Percentiles rank a stretch among this genome's conserved stretches.
Conservation (phyloP, 2,797 vertebrate genomes). For the Pseudotriccus pelzelni region DNA sequence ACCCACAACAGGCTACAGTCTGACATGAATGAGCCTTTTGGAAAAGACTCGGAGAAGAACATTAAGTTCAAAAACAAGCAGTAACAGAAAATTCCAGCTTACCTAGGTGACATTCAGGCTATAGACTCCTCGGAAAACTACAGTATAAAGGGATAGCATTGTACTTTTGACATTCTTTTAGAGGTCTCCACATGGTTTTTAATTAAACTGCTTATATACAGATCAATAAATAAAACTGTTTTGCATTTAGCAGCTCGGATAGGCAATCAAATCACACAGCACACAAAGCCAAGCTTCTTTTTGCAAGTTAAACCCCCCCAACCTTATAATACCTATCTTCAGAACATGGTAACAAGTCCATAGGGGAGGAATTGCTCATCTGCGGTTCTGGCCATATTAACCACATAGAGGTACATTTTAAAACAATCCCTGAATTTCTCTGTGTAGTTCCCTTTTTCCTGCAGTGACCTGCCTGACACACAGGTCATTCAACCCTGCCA, state of each 20-base stretch:
- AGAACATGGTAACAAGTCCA: neutral
- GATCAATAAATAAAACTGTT: neutral
- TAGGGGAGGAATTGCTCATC: neutral
- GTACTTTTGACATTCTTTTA: slow-evolving; percentile 47
- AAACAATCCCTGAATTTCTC: neutral
- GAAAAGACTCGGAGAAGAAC: slow-evolving; percentile 28
- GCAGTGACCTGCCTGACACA: neutral
- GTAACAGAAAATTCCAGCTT: slow-evolving; percentile 57
- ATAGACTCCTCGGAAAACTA: slow-evolving; percentile 62
- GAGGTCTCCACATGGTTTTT: slow-evolving; percentile 6
- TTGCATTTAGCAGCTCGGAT: neutral
- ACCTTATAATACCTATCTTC: neutral
- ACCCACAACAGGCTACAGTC: slow-evolving; percentile 37
- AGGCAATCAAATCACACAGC: neutral
- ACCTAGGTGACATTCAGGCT: slow-evolving; percentile 60
- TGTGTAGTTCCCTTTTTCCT: neutral
- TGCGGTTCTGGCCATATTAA: neutral
- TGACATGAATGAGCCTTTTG: slow-evolving; percentile 49
- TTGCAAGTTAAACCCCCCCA: neutral
- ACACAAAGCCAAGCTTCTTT: neutral
- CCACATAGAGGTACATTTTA: neutral
- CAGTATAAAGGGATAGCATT: slow-evolving; percentile 64
- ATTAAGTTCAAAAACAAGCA: slow-evolving; percentile 46
- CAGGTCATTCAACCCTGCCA: neutral
- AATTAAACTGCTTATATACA: slow-evolving; percentile 21